Evolutionary conservation across 2,888 invertebrate genomes (phyloP).

Genomic region (Diarsia brunnea): DNA sequence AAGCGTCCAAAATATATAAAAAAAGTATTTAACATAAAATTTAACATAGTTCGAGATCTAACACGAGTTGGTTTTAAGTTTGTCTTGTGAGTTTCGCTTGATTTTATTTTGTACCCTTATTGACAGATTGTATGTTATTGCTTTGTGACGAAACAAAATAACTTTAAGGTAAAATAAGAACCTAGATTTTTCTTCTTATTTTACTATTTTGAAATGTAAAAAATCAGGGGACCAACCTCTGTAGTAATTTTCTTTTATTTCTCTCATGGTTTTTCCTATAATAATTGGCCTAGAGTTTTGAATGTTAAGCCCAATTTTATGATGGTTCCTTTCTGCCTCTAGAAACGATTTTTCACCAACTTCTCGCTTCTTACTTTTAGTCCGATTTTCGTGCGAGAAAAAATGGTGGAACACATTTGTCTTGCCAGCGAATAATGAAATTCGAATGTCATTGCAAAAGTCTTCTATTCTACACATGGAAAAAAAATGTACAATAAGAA

Average conservation of each 20-base stretch:
- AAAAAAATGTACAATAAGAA: background rate
- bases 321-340: conserved; percentile 8
- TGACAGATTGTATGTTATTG: conserved; percentile 71
- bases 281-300: background rate
- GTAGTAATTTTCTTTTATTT: conserved; percentile 55
- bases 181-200: conserved; percentile 31
- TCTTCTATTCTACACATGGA: background rate
- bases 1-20: conserved; percentile 80
- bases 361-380: conserved; percentile 42
- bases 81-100: conserved; percentile 68
- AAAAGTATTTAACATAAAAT: conserved; percentile 40
- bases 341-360: conserved; percentile 12
- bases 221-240: conserved; percentile 77
- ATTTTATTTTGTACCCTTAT: conserved; percentile 71
- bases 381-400: conserved; percentile 37
- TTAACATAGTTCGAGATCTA: conserved; percentile 58
- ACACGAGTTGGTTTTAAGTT: conserved; percentile 62
- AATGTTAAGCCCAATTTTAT: conserved; percentile 8
- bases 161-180: background rate
- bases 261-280: background rate
- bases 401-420: conserved; percentile 23
- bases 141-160: conserved; percentile 62
- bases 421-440: background rate
- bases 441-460: background rate
- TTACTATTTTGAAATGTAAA: conserved; percentile 36